Conservation (phyloP, 2,888 invertebrate species). For the Trachelus iudaicus region DNA sequence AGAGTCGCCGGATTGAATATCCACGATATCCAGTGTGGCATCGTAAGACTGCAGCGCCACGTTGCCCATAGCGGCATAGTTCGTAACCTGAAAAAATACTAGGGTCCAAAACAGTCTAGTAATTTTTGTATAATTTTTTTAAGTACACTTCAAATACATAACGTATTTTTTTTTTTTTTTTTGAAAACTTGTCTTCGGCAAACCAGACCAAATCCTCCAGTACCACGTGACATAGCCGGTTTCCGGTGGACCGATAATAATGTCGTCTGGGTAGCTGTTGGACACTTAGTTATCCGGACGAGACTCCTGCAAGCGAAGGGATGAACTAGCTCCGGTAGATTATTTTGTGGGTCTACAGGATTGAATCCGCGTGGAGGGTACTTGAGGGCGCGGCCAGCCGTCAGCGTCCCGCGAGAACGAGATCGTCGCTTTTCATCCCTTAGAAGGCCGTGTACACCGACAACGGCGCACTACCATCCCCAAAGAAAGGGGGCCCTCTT, state of each 20-base stretch:
- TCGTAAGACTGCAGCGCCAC: too few relatives aligned
- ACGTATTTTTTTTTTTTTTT: too few relatives aligned
- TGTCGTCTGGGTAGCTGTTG: conserved; percentile 21
- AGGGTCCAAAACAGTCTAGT: too few relatives aligned
- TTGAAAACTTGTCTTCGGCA: not conserved
- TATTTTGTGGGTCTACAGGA: conserved; percentile 60
- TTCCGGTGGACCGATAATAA: not conserved
- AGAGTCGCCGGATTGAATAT: too few relatives aligned
- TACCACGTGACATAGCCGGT: too few relatives aligned
- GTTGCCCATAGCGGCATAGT: too few relatives aligned
- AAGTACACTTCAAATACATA: too few relatives aligned
- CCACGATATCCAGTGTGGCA: too few relatives aligned
- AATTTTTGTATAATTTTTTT: too few relatives aligned
- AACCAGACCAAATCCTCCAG: conserved; percentile 17
- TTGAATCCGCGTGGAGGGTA: conserved; percentile 61
- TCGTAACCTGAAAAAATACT: too few relatives aligned
- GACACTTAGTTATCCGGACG: conserved; percentile 39
- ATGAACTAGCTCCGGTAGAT: conserved; percentile 53
- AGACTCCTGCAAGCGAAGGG: conserved; percentile 57
- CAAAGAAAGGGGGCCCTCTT: conserved; percentile 43
- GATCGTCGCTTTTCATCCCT: conserved; percentile 53
- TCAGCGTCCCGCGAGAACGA: conserved; percentile 43
- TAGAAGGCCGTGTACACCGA: conserved; percentile 25
- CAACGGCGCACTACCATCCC: conserved; percentile 6
- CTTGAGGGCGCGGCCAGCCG: conserved; percentile 54